Base-by-base conservation (phyloP, 2,113 vertebrate genomes). In the Megaceryle maxima region DNA sequence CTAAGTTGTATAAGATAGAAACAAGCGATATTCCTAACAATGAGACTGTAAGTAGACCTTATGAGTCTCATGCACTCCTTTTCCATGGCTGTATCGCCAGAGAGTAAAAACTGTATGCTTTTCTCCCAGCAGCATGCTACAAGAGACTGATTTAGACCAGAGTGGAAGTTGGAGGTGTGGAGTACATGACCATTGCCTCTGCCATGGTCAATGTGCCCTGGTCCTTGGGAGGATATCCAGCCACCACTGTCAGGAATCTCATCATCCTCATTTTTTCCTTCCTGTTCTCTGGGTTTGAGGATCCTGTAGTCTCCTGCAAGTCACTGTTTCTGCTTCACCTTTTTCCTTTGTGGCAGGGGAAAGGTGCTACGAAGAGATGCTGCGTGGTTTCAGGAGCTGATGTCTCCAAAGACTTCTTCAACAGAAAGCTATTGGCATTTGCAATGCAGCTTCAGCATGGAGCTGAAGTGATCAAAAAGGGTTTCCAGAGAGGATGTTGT, bases 141-240 rank as follows among this genome's bases (percentile, higher is more conserved):
- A 2, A 35, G 35, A 55, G 44, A 12, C 4, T 15, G 75, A 10
- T 43, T 81, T 85, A 31, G 16, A 74, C 24, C 15, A 26, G 62
- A 5, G 16, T 41, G 28, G 53, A 72, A 67, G 31, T 39, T 60
- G 55, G 20, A 88, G 24, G 3, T 2, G 7, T 41, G 44, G 70
- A 39, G 26, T 12, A 19, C 0, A 0, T 85, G 75, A 44, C 28
- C 70, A 10, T 20, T 55, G 13, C 46, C 69, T 21, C 39, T 41
- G 39, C 35, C 13, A 55, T 62, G 46, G 55, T 20, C 0, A 0
- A 1, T 16, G 48, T 20, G 73, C 28, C 13, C 62, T 1, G 2
- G 22, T 8, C 19, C 35, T 14, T 2, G 2, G 3, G 8, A 80
- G 22, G 21, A 63, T 24, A 46, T 33, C 43, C 22, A n/a, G 22